Evolutionary conservation across 1,140 invertebrate species (phyloP).

Genomic region (Nasonia giraulti): DNA sequence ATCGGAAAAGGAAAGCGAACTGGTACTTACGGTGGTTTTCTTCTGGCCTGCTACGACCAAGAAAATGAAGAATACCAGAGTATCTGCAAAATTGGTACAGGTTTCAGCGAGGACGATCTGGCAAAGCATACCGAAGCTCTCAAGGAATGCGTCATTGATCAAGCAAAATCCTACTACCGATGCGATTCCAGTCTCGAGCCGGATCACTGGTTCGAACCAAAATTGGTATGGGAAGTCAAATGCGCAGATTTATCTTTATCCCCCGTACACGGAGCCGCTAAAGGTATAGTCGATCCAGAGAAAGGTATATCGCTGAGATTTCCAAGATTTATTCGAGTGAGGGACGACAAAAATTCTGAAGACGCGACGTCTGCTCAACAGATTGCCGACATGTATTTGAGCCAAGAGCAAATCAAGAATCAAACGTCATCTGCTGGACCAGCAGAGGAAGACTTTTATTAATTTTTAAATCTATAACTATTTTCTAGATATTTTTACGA

Average conservation of each 20-base stretch:
- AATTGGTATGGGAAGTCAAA: constrained; percentile 98
- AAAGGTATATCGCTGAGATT: constrained; percentile 97
- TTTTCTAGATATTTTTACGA: not conserved
- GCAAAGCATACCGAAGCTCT: constrained; percentile 86
- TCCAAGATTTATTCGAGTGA: constrained; percentile 92
- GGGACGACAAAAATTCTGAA: constrained; percentile 95
- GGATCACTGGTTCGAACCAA: constrained; percentile 96
- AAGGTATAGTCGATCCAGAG: constrained; percentile 91
- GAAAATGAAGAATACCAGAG: constrained; percentile 95
- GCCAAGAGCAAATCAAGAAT: constrained; percentile 95
- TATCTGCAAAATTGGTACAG: constrained; percentile 97
- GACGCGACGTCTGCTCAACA: constrained; percentile 94
- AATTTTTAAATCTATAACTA: constrained; percentile 49
- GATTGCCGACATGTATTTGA: constrained; percentile 88
- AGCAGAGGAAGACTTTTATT: constrained; percentile 83
- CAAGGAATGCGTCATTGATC: constrained; percentile 83
- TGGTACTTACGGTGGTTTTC: constrained; percentile 95
- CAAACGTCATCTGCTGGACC: constrained; percentile 69
- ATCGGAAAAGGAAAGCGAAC: constrained; percentile 95
- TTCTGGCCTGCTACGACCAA: constrained; percentile 97
- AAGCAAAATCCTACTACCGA: constrained; percentile 90
- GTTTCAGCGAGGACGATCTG: constrained; percentile 95
- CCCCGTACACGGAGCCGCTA: constrained; percentile 92
- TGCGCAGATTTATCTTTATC: constrained; percentile 98
- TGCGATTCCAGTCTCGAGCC: constrained; percentile 86